Base-by-base conservation (phyloP, 2,888 invertebrate genomes). In the Anorthoa munda region DNA sequence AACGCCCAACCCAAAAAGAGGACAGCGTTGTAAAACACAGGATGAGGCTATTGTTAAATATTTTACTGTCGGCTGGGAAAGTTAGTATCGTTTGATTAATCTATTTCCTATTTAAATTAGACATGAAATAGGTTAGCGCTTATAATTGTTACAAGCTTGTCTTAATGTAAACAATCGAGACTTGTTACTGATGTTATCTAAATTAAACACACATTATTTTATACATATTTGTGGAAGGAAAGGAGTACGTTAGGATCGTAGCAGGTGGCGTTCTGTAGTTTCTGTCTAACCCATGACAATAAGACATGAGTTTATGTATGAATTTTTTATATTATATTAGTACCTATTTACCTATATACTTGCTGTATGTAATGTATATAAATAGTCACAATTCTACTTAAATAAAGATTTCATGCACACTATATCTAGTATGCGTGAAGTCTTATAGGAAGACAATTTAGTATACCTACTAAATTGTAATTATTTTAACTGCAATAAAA, bases 51-150 rank as follows among this genome's bases (percentile, higher is more conserved):
- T 95, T 95, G 94, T 95, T 94, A 92, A 91, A 93, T 93, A 93
- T 93, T 94, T 94, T 93, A 93, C 91, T 90, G 92, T 89, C 90
- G 86, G 91, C 88, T 93, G 92, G 92, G 90, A 93, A 93, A 93
- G 92, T 91, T 92, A 90, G 91, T 94, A 94, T 93, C 92, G 94
- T 94, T 94, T 94, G 94, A 95, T 95, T 94, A 94, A 95, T 94
- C 93, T 94, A 88, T 92, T 93, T 92, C 91, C 89, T 90, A 93
- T 95, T 95, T 92, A 94, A 95, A 94, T 94, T 92, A 93, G 92
- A 94, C 92, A 92, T 91, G 92, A 91, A 93, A 93, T 92, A 91
- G 90, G 90, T 93, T 92, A 90, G 90, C 89, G 88, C 88, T 89
- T 89, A 89, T 92, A 93, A 93, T 93, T 92, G 93, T 91, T 91